Base-by-base conservation (phyloP, 2,888 invertebrate species). In the Mythimna vitellina region DNA sequence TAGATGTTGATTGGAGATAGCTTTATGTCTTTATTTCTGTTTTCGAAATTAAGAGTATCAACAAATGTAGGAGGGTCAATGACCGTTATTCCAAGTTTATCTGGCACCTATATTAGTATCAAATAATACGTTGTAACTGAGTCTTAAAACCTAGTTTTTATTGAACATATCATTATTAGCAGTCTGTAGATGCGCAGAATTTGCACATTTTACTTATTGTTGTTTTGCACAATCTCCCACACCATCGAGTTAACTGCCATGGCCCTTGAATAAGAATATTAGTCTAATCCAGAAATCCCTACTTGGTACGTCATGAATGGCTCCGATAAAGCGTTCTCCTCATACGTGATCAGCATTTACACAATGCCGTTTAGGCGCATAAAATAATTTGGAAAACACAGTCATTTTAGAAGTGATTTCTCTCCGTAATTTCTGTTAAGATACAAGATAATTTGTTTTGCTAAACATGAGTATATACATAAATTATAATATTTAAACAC, bases 321-420 rank as follows among this genome's bases (percentile, higher is more conserved):
- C 79, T 79, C 71, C 83, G 84, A 83, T 84, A 84, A 86, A 80
- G 69, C 83, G 70, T 86, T 84, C 84, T 76, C 70, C 70, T 74
- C 65, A 75, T 76, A 84, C 86, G 88, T 89, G 86, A 79, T 84
- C 82, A 10, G 85, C 78, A 72, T 88, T 74, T 57, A 65, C 69
- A 71, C 68, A 65, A 65, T 65, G 73, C n/a, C 60, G 32, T 66
- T 81, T 70, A 70, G 58, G 25, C 35, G 25, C 25, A 56, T 57
- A 49, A 65, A 79, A 68, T 76, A 58, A 81, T 73, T 68, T 73
- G 29, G n/a, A 70, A 62, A 32, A 53, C n/a, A 62, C 20, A 61
- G 35, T n/a, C 66, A 56, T 46, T 72, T 35, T 7, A 64, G 14
- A 53, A 65, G 54, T 65, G 38, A 61, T 42, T 20, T 51, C 2